Evolutionary conservation across 2,113 vertebrate genomes (phyloP), one percentile per base, ranked within the genome.

Genomic region (Ranitomeya imitator): DNA sequence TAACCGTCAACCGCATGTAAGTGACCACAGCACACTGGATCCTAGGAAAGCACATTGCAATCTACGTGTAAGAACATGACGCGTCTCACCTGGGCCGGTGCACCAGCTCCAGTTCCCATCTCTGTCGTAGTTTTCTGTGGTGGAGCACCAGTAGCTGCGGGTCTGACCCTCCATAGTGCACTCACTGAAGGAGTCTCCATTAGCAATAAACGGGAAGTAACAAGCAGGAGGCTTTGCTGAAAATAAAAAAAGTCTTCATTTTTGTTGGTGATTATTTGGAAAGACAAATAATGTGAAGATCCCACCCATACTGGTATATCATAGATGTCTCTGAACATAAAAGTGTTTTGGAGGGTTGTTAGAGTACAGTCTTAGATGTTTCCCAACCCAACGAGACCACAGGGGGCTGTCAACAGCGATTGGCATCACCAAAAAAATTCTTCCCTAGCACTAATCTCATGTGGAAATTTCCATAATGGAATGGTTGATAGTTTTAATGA

Each of bases 61-160:
- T 18, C 3, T 78, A 52, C 9, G 12, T 26, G 67, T 18, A 71
- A 26, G 23, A 23, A 71, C 67, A 7, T 13, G 54, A 18, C 16
- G n/a, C 26, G 23, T 11, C 11, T 19, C 69, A 85, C 83, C 67
- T 19, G 83, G 69, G 5, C 83, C 83, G 31, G 15, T 85, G 52
- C 83, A 85, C 83, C 83, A 85, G 19, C 54, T 74, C 83, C 83
- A 85, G 10, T 37, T n/a, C 18, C 83, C 83, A 21, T 85, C 83
- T 13, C 54, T 51, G 19, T 85, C 69, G 21, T 26, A 85, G 83
- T 21, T 85, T 26, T 74, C 54, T 16, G 83, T 85, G 69, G 83
- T 85, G 69, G 83, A 19, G 26, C 83, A 85, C 83, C 83, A 85
- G 54, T 85, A 85, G 14, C 12, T 54, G 18, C 83, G 45, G 15